phyloP scores from a whole-genome alignment of 2,888 invertebrate genomes.

The Polydrusus tereticollis region DNA sequence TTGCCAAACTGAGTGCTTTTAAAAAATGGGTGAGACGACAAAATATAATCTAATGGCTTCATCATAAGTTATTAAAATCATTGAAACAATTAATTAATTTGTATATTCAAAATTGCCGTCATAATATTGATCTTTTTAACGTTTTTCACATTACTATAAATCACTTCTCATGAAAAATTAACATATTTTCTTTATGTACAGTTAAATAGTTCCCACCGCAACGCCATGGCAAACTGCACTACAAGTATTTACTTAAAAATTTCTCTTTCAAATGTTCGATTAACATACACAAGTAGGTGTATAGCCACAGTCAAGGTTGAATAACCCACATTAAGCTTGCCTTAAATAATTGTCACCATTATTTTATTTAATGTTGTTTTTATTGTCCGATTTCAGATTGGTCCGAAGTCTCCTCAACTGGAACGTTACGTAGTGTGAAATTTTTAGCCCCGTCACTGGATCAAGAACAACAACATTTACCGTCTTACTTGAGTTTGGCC shows the following conservation, averaged over 20 bases:
- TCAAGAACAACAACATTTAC: slow-evolving; percentile 73
- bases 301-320: slow-evolving; percentile 45
- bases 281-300: slow-evolving; percentile 43
- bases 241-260: slow-evolving; percentile 35
- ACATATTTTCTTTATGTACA: slow-evolving; percentile 7
- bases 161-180: slow-evolving; percentile 5
- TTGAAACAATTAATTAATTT: neutral
- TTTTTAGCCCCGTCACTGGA: slow-evolving; percentile 58
- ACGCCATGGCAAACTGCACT: slow-evolving; percentile 9
- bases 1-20: too few relatives aligned
- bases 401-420: slow-evolving; percentile 68
- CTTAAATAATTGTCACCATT: slow-evolving; percentile 33
- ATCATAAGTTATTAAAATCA: too few relatives aligned
- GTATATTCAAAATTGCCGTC: neutral
- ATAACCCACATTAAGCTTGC: slow-evolving; percentile 35
- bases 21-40: too few relatives aligned
- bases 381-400: slow-evolving; percentile 65
- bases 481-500: slow-evolving; percentile 89
- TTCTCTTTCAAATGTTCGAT: slow-evolving; percentile 40
- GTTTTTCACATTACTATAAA: slow-evolving; percentile 9
- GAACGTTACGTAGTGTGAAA: slow-evolving; percentile 69
- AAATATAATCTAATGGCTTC: too few relatives aligned
- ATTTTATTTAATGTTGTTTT: slow-evolving; percentile 30
- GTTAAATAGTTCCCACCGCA: slow-evolving; percentile 19
- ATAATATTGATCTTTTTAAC: slow-evolving; percentile 23